phyloP scores from a whole-genome alignment of 2,888 invertebrate genomes.

The Torymus tubicola region DNA sequence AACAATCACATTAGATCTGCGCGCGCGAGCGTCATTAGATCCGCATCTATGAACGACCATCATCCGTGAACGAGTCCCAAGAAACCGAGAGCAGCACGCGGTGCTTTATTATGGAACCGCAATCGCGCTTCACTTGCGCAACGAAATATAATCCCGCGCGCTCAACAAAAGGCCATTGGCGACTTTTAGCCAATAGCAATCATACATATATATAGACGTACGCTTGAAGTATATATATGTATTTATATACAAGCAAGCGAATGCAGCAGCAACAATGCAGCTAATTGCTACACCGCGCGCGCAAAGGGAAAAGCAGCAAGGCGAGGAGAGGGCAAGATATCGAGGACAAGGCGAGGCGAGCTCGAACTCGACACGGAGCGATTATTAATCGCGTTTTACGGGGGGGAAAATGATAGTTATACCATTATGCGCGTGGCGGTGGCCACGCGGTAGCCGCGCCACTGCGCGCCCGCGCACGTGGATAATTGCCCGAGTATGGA shows the following conservation, averaged over 20 bases:
- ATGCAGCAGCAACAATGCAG: conserved; percentile 33
- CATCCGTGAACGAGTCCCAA: no score
- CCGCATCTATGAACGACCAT: no score
- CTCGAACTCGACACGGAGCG: conserved; percentile 18
- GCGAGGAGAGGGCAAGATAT: conserved; percentile 21
- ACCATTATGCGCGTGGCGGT: conserved; percentile 9
- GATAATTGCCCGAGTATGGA: conserved; percentile 31
- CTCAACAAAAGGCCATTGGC: conserved; percentile 44
- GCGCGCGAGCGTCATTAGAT: no score
- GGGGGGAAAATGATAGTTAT: conserved; percentile 50
- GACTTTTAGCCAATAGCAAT: conserved; percentile 27
- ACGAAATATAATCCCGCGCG: conserved; percentile 3
- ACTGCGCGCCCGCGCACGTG: neutral
- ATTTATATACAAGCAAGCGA: neutral
- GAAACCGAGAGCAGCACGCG: no score
- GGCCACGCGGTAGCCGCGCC: conserved; percentile 3
- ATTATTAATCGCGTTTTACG: conserved; percentile 55
- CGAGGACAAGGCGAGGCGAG: conserved; percentile 53
- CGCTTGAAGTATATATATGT: conserved; percentile 14
- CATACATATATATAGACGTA: neutral
- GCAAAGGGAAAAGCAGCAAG: conserved; percentile 8
- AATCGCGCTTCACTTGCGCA: conserved; percentile 7
- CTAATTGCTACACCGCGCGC: conserved; percentile 25
- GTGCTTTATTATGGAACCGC: neutral
- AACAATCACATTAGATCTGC: no score